phyloP scores from a whole-genome alignment of 2,888 invertebrate species.

The Danaus chrysippus region DNA sequence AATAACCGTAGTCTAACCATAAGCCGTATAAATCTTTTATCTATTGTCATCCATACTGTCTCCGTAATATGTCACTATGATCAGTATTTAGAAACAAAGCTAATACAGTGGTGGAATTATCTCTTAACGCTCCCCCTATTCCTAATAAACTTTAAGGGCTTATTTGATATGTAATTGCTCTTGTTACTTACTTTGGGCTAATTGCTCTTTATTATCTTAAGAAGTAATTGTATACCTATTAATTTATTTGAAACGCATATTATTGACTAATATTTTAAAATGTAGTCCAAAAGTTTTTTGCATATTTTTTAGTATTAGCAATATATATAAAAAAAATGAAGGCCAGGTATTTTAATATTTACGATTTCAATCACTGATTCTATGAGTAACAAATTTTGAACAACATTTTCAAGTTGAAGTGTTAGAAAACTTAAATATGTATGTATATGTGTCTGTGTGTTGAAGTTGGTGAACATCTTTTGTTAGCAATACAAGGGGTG shows the following conservation, averaged over 20 bases:
- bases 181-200: background rate
- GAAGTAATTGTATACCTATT: background rate
- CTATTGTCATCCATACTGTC: constrained; percentile 21
- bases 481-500: constrained; percentile 20
- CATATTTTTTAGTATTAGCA: too few relatives aligned
- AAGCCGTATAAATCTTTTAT: constrained; percentile 11
- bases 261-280: too few relatives aligned
- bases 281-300: too few relatives aligned
- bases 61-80: constrained; percentile 22
- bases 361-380: too few relatives aligned
- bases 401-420: too few relatives aligned
- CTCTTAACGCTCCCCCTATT: constrained; percentile 19
- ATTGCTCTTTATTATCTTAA: constrained; percentile 10
- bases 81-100: constrained; percentile 25
- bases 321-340: too few relatives aligned
- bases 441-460: background rate
- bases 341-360: too few relatives aligned
- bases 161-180: constrained; percentile 13
- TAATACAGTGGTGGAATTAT: constrained; percentile 28
- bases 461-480: constrained; percentile 13
- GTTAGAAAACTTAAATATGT: background rate
- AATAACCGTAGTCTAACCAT: background rate
- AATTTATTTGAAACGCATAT: too few relatives aligned
- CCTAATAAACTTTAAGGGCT: constrained; percentile 14
- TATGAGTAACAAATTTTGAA: too few relatives aligned